A percentile compares a stretch with the other conserved stretches of the same genome.
These are phyloP conservation scores for Prinia subflava DNA, from an alignment of 2,113 vertebrate genomes.

Conservation along the genomic window DNA sequence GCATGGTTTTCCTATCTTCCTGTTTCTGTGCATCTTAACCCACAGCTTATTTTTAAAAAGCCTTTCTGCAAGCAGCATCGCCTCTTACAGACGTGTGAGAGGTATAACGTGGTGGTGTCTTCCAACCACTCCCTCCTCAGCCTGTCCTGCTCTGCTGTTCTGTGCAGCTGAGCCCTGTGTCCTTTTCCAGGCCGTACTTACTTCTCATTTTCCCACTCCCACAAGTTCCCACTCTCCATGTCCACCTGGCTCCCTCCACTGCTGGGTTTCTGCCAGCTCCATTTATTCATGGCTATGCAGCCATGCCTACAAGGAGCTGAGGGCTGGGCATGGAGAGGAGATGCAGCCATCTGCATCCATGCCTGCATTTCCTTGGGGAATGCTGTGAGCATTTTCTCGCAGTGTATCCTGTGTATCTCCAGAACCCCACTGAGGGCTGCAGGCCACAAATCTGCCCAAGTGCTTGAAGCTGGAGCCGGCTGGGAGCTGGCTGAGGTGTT, in stretches of 20 bases:
- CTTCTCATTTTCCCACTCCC: background rate
- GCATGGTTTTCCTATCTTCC: background rate
- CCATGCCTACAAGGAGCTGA: background rate
- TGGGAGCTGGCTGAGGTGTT: background rate
- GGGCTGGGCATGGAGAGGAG: background rate
- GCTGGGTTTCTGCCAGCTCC: background rate
- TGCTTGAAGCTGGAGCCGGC: background rate
- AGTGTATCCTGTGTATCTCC: background rate
- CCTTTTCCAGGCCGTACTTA: background rate
- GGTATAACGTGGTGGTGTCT: background rate
- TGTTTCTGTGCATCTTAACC: background rate
- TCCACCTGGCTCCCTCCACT: background rate
- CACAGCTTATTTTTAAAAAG: background rate
- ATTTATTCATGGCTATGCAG: background rate
- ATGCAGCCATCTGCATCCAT: background rate
- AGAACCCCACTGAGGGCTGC: fast-evolving
- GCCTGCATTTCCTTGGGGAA: background rate
- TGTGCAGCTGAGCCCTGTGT: background rate
- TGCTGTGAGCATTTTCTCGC: background rate
- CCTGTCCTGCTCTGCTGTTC: background rate
- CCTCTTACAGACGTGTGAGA: background rate
- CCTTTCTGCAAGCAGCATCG: fast-evolving
- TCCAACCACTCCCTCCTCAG: background rate
- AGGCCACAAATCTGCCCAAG: background rate
- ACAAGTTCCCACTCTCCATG: background rate